Evolutionary conservation across 2,797 vertebrate genomes (phyloP), one percentile per base, ranked within the genome.

Genomic region (Lophius americanus): DNA sequence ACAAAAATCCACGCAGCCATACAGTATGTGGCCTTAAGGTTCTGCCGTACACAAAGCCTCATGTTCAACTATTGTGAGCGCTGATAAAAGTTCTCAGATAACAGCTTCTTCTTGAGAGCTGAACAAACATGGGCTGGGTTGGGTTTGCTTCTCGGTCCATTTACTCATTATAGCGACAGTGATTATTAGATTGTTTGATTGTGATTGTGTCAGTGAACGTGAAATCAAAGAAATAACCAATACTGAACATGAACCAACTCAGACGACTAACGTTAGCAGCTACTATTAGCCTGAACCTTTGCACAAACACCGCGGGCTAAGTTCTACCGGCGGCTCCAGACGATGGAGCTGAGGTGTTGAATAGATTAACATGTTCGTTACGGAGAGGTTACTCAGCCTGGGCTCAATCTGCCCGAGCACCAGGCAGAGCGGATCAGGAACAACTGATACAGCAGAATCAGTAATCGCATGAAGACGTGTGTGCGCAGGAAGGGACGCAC

Each of bases 391-490:
- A 23, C 63, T 64, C 56, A 32, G 51, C 54, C 44, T 68, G 73
- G 64, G 43, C 73, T 85, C 84, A 89, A 76, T 86, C 76, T 83
- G 76, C 51, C 63, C 85, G 71, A 81, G 82, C 64, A 64, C 60
- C 61, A 60, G 47, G 67, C 46, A 72, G 60, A 91, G 85, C 74
- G 89, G 89, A 90, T 92, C 83, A 91, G 83, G 83, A 76, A 79
- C 59, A 62, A 82, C 87, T 91, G 88, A 92, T 85, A 70, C 88
- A 90, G 89, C 90, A 89, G 69, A 89, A 86, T 80, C 73, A 80
- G 82, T 92, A 91, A 92, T 91, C 88, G 73, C 75, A 73, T 44
- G 75, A 52, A 63, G 75, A 65, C 63, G 49, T 11, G 68, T 4
- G 51, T 44, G 52, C 39, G 39, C 6, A 52, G 63, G 58, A 64